Base-by-base conservation (phyloP, 1,140 invertebrate genomes). In the Cyrtorhinus lividipennis region DNA sequence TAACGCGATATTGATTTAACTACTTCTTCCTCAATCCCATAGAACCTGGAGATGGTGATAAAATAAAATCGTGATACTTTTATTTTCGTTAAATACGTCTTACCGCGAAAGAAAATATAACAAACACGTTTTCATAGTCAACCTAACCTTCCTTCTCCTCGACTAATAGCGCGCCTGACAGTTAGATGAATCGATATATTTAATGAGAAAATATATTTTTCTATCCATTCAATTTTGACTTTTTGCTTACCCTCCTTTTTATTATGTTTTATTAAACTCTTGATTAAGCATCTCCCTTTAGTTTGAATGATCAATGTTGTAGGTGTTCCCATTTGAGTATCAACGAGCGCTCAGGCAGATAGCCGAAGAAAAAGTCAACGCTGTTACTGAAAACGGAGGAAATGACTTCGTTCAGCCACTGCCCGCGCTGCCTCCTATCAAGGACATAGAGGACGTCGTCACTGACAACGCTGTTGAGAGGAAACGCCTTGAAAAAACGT, bases 271-370 rank as follows among this genome's bases (percentile, higher is more conserved):
- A 18, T n/a, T 12, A 24, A n/a, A n/a, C n/a, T n/a, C n/a, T n/a
- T n/a, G n/a, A n/a, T n/a, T n/a, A n/a, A n/a, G n/a, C n/a, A 38
- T 15, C 30, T 38, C 30, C 5, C 15, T 15, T 38, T 38, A 38
- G 15, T 38, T 38, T 5, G 5, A 38, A 5, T 38, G 30, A 38
- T 38, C 15, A 38, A 38, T 86, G 71, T 67, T 58, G 8, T 26
- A 76, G 73, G 83, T 98, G 60, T 99, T 98, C 78, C 96, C 96
- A 0, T 90, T 90, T 69, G 96, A 99, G 70, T 99, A 97, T 75
- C 92, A 97, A 71, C 79, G 90, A 66, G 95, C 87, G 3, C 74
- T 99, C 2, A 82, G 86, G 67, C 84, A 89, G 70, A 69, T 88
- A 68, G 82, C 82, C 38, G 77, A 83, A 61, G 80, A 84, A 66